Percentiles rank a stretch among this genome's conserved stretches.
phyloP scores from a whole-genome alignment of 1,140 invertebrate genomes.

The Caenorhabditis brenneri region DNA sequence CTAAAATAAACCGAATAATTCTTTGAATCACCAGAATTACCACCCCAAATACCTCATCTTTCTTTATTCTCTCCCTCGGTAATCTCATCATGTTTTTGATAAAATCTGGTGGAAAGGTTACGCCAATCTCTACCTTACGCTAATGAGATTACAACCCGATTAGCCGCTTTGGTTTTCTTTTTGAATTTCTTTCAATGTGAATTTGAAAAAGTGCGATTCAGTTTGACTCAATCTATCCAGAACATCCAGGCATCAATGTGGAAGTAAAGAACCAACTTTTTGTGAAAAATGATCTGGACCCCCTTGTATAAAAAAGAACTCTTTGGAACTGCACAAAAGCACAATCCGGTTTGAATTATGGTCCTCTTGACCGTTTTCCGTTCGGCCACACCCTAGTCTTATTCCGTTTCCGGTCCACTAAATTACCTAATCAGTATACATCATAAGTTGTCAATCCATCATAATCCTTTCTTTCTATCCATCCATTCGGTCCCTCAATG shows the following conservation, averaged over 20 bases:
- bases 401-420: slow-evolving; percentile 19
- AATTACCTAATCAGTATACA: slow-evolving; percentile 10
- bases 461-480: neutral
- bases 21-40: neutral
- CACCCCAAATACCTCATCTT: slow-evolving; percentile 25
- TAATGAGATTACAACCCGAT: slow-evolving; percentile 11
- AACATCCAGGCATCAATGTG: no score
- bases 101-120: slow-evolving; percentile 15
- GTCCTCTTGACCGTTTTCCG: neutral
- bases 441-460: slow-evolving; percentile 38
- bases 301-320: no score
- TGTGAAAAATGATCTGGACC: no score
- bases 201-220: no score
- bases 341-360: no score
- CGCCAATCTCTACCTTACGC: slow-evolving; percentile 10
- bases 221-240: no score
- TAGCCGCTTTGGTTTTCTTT: no score
- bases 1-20: no score
- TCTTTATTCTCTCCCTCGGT: neutral
- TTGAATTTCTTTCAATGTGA: no score
- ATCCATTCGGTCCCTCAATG: neutral
- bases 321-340: no score
- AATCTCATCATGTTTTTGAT: slow-evolving; percentile 15
- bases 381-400: neutral
- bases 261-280: no score